These are phyloP conservation scores for Furnarius figulus DNA, from an alignment of 2,113 vertebrate species.

Conservation along the genomic window DNA sequence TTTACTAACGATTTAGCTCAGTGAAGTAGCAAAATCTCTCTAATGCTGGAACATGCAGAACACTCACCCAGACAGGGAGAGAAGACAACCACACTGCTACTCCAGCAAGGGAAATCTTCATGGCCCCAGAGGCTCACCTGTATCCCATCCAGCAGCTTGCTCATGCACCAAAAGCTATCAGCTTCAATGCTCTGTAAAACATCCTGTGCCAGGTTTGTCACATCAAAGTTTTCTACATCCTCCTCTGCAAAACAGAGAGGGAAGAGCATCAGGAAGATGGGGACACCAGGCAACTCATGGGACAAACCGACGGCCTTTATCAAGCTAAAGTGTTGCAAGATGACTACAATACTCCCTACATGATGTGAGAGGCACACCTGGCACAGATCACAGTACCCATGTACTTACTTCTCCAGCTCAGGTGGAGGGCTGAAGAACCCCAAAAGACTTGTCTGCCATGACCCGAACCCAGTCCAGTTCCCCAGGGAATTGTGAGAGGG, in stretches of 20 bases:
- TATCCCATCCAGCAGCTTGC: constrained; percentile 96
- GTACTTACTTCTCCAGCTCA: background rate
- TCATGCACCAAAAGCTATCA: constrained; percentile 99
- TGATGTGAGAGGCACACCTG: background rate
- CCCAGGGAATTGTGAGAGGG: background rate
- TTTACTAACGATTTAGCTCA: background rate
- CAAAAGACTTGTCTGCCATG: background rate
- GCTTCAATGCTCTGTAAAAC: constrained; percentile 94
- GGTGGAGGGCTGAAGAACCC: background rate
- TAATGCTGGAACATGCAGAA: background rate
- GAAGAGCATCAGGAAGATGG: background rate
- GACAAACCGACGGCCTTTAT: background rate
- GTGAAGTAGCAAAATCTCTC: background rate
- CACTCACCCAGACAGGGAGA: background rate
- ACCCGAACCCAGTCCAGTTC: background rate
- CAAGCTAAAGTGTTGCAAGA: background rate
- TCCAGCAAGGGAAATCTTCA: background rate
- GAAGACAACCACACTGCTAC: background rate
- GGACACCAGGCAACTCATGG: fast-evolving
- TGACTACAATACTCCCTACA: background rate
- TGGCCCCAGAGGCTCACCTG: constrained; percentile 78
- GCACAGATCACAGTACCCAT: background rate
- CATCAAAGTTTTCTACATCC: constrained; percentile 95
- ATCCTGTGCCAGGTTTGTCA: constrained; percentile 87
- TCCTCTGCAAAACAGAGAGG: constrained; percentile 80